Evolutionary conservation across 2,797 vertebrate species (phyloP), one percentile per base, ranked within the genome.

Genomic region (Galaxias olidus): DNA sequence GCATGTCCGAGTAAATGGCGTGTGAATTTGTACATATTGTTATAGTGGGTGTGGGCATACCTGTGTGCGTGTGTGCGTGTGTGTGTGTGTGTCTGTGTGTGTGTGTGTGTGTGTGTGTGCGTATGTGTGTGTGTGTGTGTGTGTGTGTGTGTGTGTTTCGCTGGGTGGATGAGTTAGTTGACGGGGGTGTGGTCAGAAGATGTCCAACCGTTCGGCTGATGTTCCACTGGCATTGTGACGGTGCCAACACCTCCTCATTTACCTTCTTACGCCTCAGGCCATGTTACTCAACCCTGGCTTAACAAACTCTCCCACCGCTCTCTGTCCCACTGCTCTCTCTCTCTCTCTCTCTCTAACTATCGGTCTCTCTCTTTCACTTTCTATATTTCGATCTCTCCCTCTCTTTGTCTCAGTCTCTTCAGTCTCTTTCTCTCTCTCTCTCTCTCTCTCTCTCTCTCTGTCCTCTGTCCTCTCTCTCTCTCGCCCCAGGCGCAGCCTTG

Each of bases 241-340:
- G 67, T 83, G 86, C 82, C 88, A 88, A 83, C 70, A 77, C 79
- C 80, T 74, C 72, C 58, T 86, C 74, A 89, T 88, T 90, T 83
- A 88, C 78, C 58, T 81, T 73, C 71, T 79, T 84, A 59, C 66
- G 68, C 76, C 84, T 46, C 48, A 50, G 86, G 89, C 81, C 57
- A 14, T 79, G 75, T 83, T 86, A 82, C 79, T 80, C 83, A 87
- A 89, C 75, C 80, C 61, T 45, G 79, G 76, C 76, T 81, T 83
- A 84, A 77, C 84, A 83, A 87, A 86, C 85, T 14, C 30, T 30
- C 30, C 30, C 30, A 30, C 30, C 30, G 30, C 13, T 47, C 45
- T 10, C 13, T 47, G 13, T 47, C 9, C 45, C 13, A 47, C 15
- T 40, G 19, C 12, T 48, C 14, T 48, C 30, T 10, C 45, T 15